Base-by-base conservation (phyloP, 1,140 invertebrate species). In the Araneus ventricosus region DNA sequence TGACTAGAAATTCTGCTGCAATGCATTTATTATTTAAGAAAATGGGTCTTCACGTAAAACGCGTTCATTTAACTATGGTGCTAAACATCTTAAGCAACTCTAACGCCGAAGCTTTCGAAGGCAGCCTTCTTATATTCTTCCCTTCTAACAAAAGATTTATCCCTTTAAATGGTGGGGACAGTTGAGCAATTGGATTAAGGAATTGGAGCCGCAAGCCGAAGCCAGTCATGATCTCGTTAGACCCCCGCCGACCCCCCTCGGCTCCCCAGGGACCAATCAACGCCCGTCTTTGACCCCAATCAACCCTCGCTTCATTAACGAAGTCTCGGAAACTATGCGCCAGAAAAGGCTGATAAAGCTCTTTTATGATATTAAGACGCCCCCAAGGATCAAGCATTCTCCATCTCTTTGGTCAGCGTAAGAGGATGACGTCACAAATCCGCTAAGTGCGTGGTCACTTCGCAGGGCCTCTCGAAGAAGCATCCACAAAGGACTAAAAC, bases 211-310 rank as follows among this genome's bases (percentile, higher is more conserved):
- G 14, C 4, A 24, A n/a, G 17, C 22, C 63, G 70, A 2, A 34
- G 45, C 61, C 52, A 24, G 30, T 67, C 89, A 91, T 91, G 89
- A 91, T 91, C 89, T 91, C 89, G 89, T 91, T 91, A 91, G 88
- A n/a, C 30, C 80, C 52, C 27, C 24, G 8, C 37, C 39, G 27
- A 30, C 10, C 27, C 63, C 37, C 67, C 41, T 10, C 57, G 20
- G 10, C 27, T 84, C 89, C 79, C 79, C 57, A 24, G 34, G 57
- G 89, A 37, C 89, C 89, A 91, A 91, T 91, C 89, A 91, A 91
- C 89, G 89, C 89, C 70, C 89, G 79, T 63, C 89, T 91, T 84
- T 91, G 89, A 91, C 89, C 89, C 89, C 89, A 91, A 91, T 91
- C 89, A 91, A 84, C 34, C 67, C 24, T 24, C 52, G 89, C 79